Conservation (phyloP, 2,888 invertebrate species). For the Erebia aethiops region DNA sequence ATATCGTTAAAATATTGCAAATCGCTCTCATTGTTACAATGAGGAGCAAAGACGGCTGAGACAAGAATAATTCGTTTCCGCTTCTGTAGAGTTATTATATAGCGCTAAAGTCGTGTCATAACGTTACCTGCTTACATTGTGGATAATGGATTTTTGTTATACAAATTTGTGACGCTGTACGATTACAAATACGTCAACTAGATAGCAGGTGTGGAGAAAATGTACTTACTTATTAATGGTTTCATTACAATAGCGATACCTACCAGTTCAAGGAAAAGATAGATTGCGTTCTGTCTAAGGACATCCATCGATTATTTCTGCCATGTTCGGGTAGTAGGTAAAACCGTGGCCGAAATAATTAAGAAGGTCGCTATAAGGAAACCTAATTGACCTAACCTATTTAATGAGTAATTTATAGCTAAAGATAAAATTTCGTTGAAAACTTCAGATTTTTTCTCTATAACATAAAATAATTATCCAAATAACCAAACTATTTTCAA, state of each 20-base stretch:
- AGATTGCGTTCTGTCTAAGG: neutral
- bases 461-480: too few relatives aligned
- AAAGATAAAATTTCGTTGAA: too few relatives aligned
- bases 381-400: neutral
- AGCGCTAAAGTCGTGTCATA: constrained; percentile 7
- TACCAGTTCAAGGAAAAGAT: neutral
- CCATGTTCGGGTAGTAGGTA: neutral
- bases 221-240: neutral
- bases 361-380: constrained; percentile 2
- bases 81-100: constrained; percentile 13
- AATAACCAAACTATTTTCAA: too few relatives aligned
- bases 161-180: constrained; percentile 7
- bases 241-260: neutral
- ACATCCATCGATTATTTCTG: constrained; percentile 2
- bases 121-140: constrained; percentile 4
- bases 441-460: too few relatives aligned
- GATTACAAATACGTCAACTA: neutral
- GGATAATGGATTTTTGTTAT: constrained; percentile 16
- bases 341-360: neutral
- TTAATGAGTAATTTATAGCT: neutral
- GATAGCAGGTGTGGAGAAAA: constrained; percentile 2
- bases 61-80: constrained; percentile 11
- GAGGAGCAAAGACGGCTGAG: neutral
- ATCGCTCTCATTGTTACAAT: constrained; percentile 18
- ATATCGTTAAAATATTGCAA: constrained; percentile 33